Base-by-base conservation (phyloP, 2,888 invertebrate species). In the Antheraea yamamai region DNA sequence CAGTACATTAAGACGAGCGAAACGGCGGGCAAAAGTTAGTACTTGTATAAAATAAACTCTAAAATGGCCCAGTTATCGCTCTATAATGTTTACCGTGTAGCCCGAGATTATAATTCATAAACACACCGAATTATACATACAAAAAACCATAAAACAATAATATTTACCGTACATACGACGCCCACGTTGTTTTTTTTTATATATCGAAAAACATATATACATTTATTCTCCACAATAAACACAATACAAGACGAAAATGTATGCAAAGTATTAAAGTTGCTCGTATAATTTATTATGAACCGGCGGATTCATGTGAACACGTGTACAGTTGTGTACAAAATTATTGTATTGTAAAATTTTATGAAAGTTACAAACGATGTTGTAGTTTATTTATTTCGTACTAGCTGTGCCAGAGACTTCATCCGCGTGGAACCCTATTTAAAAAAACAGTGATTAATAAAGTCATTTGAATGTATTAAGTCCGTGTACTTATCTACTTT, bases 91-190 rank as follows among this genome's bases (percentile, higher is more conserved):
- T 73, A 75, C 47, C 70, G 26, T 72, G 23, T 58, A 7, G 51
- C 72, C 64, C 72, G 74, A 75, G 72, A 74, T 76, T 77, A 77
- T 78, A 77, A 77, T 74, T 78, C 77, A 78, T 75, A 74, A 73
- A 74, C 74, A 74, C 58, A 72, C 74, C 64, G 75, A 73, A 75
- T 66, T 73, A 73, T 66, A 72, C 64, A 74, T 72, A 68, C 73
- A 66, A 52, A 75, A 72, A 75, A 73, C 66, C 75, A 75, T 66
- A 72, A 58, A 74, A 76, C 76, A 76, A 74, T 73, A 76, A 73
- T 76, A 76, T 76, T 76, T 76, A 76, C 52, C 8, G 26, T 76
- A 47, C 47, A 47, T 47, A 73, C 30, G 52, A 72, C 61, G 26
- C 71, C 61, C 72, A 71, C 74, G 47, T 61, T 35, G 47, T 73